Conservation (phyloP, 37 sponge, comb jelly and placozoan species). For the Tethya wilhelma region DNA sequence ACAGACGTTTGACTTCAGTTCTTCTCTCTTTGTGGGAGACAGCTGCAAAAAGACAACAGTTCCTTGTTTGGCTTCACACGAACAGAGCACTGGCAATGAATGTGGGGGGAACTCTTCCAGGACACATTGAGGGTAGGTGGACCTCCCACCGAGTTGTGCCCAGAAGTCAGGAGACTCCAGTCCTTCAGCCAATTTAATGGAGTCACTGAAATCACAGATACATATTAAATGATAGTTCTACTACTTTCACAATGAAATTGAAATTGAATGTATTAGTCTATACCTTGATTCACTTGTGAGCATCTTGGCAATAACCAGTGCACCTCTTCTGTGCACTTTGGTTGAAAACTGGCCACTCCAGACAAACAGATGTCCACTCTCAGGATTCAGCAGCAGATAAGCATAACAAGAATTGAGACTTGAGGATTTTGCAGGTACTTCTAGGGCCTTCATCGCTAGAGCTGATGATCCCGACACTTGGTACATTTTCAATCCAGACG, state of each 20-base stretch:
- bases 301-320: slow-evolving; percentile 51
- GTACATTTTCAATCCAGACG: slow-evolving; percentile 15
- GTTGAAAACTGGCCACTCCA: slow-evolving; percentile 72
- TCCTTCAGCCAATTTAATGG: slow-evolving; percentile 44
- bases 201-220: slow-evolving; percentile 7
- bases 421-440: slow-evolving; percentile 37
- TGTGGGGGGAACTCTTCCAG: not conserved
- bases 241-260: not conserved
- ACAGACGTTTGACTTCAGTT: slow-evolving; percentile 8
- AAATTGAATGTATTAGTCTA: not conserved
- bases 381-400: slow-evolving; percentile 26
- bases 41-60: not conserved
- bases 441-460: slow-evolving; percentile 37
- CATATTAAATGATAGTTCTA: not conserved
- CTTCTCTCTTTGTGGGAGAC: slow-evolving; percentile 14
- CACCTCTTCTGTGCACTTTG: slow-evolving; percentile 42
- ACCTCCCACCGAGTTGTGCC: slow-evolving; percentile 52
- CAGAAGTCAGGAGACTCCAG: slow-evolving; percentile 68
- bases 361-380: slow-evolving; percentile 10
- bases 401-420: slow-evolving; percentile 59
- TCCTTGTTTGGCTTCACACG: not conserved
- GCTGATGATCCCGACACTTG: slow-evolving; percentile 41
- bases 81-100: slow-evolving; percentile 5
- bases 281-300: slow-evolving; percentile 10
- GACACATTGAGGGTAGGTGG: slow-evolving; percentile 12